Evolutionary conservation across 2,113 vertebrate genomes (phyloP), one percentile per base, ranked within the genome.

Genomic region (Illadopsis cleaveri): DNA sequence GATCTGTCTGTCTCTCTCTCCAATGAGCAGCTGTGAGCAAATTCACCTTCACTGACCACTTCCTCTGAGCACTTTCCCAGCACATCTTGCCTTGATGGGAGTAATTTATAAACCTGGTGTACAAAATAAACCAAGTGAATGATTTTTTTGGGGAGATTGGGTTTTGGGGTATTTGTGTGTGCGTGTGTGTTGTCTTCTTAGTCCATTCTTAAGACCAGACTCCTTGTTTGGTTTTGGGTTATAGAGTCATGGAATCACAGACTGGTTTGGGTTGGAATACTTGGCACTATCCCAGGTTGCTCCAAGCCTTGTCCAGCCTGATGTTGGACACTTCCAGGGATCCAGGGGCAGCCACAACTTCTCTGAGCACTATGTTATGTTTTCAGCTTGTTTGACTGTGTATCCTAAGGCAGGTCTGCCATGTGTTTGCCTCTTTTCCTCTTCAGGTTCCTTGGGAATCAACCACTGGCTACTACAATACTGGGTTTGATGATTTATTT

Each of bases 61-160:
- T 44, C 82, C 72, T 66, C 42, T 60, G 47, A 44, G 70, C 40
- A 7, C 51, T 68, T 48, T 15, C 64, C 61, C 89, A 72, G 72
- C 64, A 62, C 50, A 18, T 54, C 81, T 72, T 60, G 33, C 50
- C 38, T 27, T 68, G 8, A 33, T 33, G 71, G 75, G 51, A 70
- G 11, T 56, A 25, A 71, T 37, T 92, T 53, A 40, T 88, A 73
- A 90, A 61, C 25, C 66, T 48, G 38, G 30, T 77, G 45, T 47
- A 65, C 48, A n/a, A 82, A 97, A 96, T 96, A 96, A 96, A 94
- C 33, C 16, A 18, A 65, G 31, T 51, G 57, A 86, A 64, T 60
- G 27, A 16, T 31, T 15, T 31, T 15, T 23, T 42, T 18, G 23
- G 12, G 37, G 20, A 2, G 40, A 20, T 42, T 62, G 7, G 3